Evolutionary conservation across 2,888 invertebrate species (phyloP), one percentile per base, ranked within the genome.

Genomic region (Latrodectus hesperus): DNA sequence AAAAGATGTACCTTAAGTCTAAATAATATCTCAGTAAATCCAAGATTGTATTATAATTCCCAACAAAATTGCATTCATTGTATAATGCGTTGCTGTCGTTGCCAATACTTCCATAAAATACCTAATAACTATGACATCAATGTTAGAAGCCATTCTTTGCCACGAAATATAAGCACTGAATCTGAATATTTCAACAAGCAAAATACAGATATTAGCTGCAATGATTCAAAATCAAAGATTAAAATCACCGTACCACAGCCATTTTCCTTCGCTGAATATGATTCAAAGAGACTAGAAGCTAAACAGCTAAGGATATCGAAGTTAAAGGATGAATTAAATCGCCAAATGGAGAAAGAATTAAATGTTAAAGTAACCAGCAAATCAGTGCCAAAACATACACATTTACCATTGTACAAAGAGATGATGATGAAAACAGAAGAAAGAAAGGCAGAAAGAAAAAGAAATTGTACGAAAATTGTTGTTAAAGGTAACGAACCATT

Each of bases 371-470:
- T 86, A 8, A 17, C 22, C n/a, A 55, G 70, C 10, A 85, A 77
- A 26, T 88, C 89, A 6, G 82, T 89, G 75, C 89, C 89, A 5
- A 84, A 82, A 51, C 70, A 83, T 70, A 80, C 81, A 12, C 68
- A 78, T 51, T 52, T 88, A 10, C 88, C 88, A 11, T 51, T 86
- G 12, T 88, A 88, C 74, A 67, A 80, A 8, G 64, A 88, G 71
- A 89, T 89, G 79, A 51, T 79, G 22, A 64, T 71, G 60, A 70
- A 53, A 1, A 67, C 70, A 51, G 83, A 84, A 17, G 74, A 75
- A 16, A 81, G 73, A 52, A 89, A 76, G 51, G 53, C 38, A 17
- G 73, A 85, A 64, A 79, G 79, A 38, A 89, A 80, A 67, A 75
- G 73, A 26, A 77, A 82, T 73, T 70, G 74, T n/a, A 17, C 38